Evolutionary conservation across 1,140 invertebrate genomes (phyloP).

Genomic region (Drosophila littoralis): DNA sequence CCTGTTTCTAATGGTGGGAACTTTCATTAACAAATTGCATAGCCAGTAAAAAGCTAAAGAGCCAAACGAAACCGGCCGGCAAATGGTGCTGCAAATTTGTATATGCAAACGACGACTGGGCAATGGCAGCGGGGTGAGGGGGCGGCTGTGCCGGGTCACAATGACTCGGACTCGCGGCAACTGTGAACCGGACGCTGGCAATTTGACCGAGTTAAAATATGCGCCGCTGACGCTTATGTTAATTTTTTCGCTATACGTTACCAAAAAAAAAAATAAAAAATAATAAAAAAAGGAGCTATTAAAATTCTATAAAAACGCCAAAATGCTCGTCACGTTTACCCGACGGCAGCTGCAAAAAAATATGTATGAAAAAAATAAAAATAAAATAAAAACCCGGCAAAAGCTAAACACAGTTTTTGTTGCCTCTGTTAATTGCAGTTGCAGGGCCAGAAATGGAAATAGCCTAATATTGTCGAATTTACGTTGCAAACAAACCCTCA

Average conservation of each 20-base stretch:
- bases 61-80: conserved; percentile 73
- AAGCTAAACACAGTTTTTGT: conserved; percentile 60
- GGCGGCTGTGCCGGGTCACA: conserved; percentile 8
- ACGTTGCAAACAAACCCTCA: conserved; percentile 41
- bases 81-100: conserved; percentile 79
- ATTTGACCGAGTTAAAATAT: conserved; percentile 83
- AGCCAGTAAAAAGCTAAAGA: conserved; percentile 27
- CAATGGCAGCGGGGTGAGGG: background rate
- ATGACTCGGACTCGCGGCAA: conserved; percentile 26
- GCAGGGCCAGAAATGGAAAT: conserved; percentile 52
- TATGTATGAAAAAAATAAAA: conserved; percentile 14
- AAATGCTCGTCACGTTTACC: conserved; percentile 75
- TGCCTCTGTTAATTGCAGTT: conserved; percentile 70
- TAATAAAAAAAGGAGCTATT: conserved; percentile 53
- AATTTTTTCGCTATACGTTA: conserved; percentile 63
- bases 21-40: conserved; percentile 71
- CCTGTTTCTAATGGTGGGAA: conserved; percentile 82
- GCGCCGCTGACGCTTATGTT: conserved; percentile 79
- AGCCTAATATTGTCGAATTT: conserved; percentile 81
- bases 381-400: conserved; percentile 10
- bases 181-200: conserved; percentile 74
- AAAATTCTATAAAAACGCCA: conserved; percentile 66
- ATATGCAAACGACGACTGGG: conserved; percentile 68
- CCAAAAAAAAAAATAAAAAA: conserved; percentile 41
- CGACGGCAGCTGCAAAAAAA: conserved; percentile 51